phyloP scores from a whole-genome alignment of 1,140 invertebrate species.

The Tetragnatha versicolor region DNA sequence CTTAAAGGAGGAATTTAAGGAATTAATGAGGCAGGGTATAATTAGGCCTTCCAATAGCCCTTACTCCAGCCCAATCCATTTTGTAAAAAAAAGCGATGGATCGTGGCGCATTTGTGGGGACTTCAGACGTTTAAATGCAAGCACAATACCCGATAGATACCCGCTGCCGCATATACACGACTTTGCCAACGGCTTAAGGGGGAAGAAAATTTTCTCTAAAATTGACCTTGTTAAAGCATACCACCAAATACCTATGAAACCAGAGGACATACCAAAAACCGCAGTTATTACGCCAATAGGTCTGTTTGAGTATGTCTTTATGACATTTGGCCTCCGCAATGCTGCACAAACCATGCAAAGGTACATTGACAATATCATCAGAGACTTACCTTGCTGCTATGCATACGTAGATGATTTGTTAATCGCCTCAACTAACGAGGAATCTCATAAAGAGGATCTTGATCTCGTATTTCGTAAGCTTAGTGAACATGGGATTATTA shows the following conservation, averaged over 20 bases:
- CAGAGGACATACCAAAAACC: not conserved
- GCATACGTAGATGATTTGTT: conserved; percentile 11
- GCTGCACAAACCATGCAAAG: not conserved
- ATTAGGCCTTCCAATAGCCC: conserved; percentile 53
- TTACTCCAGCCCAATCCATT: conserved; percentile 61
- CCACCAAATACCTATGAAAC: not conserved
- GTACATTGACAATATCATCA: not conserved
- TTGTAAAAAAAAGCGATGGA: conserved; percentile 57
- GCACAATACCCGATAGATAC: not conserved
- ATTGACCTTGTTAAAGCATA: not conserved
- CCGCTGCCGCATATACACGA: not conserved
- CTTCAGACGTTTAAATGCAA: conserved; percentile 57
- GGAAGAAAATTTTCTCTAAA: not conserved
- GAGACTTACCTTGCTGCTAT: not conserved
- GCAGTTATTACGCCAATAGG: not conserved
- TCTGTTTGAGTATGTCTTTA: not conserved
- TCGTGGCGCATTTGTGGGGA: conserved; percentile 56
- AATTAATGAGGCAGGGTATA: conserved; percentile 2
- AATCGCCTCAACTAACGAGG: not conserved
- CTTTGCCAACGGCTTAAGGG: not conserved
- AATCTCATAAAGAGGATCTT: not conserved
- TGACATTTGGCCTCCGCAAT: not conserved
- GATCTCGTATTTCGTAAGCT: not conserved
- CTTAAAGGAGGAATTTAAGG: conserved; percentile 13
- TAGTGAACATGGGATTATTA: not conserved